These are phyloP conservation scores for Subacronicta megacephala DNA, from an alignment of 2,888 invertebrate genomes.

Conservation along the genomic window DNA sequence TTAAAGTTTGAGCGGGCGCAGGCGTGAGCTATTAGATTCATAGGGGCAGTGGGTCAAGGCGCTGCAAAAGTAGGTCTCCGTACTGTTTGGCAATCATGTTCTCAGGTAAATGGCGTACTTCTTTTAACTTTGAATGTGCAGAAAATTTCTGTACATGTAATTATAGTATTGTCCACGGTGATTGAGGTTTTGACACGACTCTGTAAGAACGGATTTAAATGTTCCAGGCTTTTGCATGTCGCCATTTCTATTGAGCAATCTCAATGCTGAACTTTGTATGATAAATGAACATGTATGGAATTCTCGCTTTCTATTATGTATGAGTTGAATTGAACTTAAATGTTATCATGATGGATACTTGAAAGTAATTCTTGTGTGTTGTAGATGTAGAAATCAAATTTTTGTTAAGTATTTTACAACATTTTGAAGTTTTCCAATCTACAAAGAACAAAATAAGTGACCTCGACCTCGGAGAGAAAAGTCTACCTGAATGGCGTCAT, in stretches of 20 bases:
- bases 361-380: slow-evolving; percentile 9
- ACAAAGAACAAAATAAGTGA: too few relatives aligned
- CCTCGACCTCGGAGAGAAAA: slow-evolving; percentile 2
- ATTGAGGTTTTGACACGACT: slow-evolving; percentile 60
- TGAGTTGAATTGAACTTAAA: slow-evolving; percentile 33
- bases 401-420: background rate
- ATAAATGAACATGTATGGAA: slow-evolving; percentile 37
- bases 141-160: slow-evolving; percentile 53
- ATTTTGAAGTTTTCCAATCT: too few relatives aligned
- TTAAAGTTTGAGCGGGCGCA: slow-evolving; percentile 46
- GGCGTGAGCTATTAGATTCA: slow-evolving; percentile 53
- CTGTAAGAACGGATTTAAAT: slow-evolving; percentile 45
- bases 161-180: slow-evolving; percentile 61
- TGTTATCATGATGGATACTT: slow-evolving; percentile 13
- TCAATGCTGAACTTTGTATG: slow-evolving; percentile 53
- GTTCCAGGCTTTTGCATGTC: slow-evolving; percentile 38
- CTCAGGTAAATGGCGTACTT: slow-evolving; percentile 54
- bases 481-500: slow-evolving; percentile 15
- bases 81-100: slow-evolving; percentile 56
- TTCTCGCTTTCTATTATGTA: slow-evolving; percentile 48
- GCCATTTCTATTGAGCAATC: slow-evolving; percentile 46
- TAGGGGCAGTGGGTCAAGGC: slow-evolving; percentile 60
- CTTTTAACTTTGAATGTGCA: slow-evolving; percentile 47
- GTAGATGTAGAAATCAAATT: slow-evolving; percentile 12
- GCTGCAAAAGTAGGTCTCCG: slow-evolving; percentile 54